Evolutionary conservation across 2,113 vertebrate genomes (phyloP), one percentile per base, ranked within the genome.

Genomic region (Oreochromis niloticus): DNA sequence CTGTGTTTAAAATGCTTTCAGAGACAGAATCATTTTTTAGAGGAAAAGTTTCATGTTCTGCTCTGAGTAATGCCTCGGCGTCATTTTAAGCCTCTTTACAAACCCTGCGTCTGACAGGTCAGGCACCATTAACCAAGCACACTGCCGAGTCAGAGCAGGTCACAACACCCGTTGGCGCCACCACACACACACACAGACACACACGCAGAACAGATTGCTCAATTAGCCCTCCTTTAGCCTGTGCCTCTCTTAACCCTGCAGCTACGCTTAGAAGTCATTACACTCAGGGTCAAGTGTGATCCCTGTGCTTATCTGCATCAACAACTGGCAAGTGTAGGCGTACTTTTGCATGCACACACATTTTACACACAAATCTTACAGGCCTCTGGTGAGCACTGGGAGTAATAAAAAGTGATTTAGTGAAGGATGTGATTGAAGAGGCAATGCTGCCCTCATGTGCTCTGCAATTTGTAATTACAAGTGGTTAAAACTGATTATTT

Each of bases 361-460:
- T 32, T 52, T 59, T 16, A 34, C 79, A 85, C 32, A 56, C 75
- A 32, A 17, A 39, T 56, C 56, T n/a, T 56, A 22, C 84, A 83
- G 27, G 30, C 24, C 82, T 75, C 73, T 87, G 83, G 14, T 68
- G 50, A 87, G 83, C 71, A 80, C 68, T 80, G 39, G 11, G 46
- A 43, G 83, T 83, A 91, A 93, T 90, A 88, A 85, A 84, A 89
- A 88, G 54, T 85, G 93, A 94, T 89, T 92, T 88, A 89, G 5
- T 9, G 78, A 85, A 9, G 68, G 59, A 52, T 54, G 59, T 75
- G 43, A 93, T 81, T 86, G 55, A 86, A 94, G 90, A 93, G 87
- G 52, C 92, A 94, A 96, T 94, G 91, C 93, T 96, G 96, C 96
- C 95, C 93, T 93, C 96, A 4, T 95, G 95, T 95, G 95, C 83